phyloP scores from a whole-genome alignment of 1,140 invertebrate species.

The Thaumetopoea pityocampa region DNA sequence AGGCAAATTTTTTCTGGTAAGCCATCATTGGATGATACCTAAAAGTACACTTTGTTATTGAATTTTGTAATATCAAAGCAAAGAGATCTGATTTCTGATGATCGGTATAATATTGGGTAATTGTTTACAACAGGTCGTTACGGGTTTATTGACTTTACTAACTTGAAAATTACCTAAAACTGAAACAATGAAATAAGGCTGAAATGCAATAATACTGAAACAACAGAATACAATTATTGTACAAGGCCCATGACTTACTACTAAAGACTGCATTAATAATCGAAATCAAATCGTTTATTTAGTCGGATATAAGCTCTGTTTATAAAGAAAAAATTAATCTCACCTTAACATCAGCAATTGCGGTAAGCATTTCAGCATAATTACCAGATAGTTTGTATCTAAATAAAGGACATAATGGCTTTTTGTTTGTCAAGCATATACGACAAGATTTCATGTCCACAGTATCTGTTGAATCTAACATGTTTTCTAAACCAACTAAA shows the following conservation, averaged over 20 bases:
- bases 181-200: too few species aligned
- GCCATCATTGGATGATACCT: constrained; percentile 63
- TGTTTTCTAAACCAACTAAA: constrained; percentile 35
- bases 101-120: too few species aligned
- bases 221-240: too few species aligned
- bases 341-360: constrained; percentile 66
- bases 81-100: background rate
- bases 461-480: constrained; percentile 36
- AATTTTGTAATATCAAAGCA: background rate
- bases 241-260: too few species aligned
- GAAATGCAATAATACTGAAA: too few species aligned
- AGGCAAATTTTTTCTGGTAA: constrained; percentile 63
- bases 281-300: too few species aligned
- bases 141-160: too few species aligned
- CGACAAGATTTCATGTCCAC: constrained; percentile 57
- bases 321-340: constrained; percentile 9
- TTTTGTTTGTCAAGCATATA: constrained; percentile 61
- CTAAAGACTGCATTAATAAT: too few species aligned
- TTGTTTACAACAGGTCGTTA: too few species aligned
- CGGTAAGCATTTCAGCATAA: constrained; percentile 70
- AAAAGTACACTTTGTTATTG: constrained; percentile 8
- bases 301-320: too few species aligned
- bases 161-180: too few species aligned
- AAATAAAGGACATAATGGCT: constrained; percentile 62
- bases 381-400: constrained; percentile 67